A percentile compares a stretch with the other conserved stretches of the same genome.
These are phyloP conservation scores for Bombus pyrosoma DNA, from an alignment of 1,140 invertebrate genomes.

Conservation along the genomic window DNA sequence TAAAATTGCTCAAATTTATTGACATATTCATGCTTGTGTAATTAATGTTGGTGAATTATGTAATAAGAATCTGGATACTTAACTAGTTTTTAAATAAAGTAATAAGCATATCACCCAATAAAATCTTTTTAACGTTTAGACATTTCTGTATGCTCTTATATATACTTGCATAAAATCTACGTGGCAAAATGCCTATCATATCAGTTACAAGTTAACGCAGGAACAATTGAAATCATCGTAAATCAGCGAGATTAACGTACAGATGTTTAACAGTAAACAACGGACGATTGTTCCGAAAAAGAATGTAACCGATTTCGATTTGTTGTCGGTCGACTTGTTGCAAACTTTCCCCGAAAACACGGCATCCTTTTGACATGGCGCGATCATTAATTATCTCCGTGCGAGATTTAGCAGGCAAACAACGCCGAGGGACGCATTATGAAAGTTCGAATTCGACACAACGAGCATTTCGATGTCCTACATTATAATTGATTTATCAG, in stretches of 20 bases:
- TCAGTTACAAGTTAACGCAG: not conserved
- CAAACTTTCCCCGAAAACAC: not conserved
- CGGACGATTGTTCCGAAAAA: not conserved
- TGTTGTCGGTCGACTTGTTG: not conserved
- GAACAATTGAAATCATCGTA: not conserved
- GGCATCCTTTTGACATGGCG: not conserved
- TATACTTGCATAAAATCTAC: not conserved
- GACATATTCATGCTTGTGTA: too few species aligned
- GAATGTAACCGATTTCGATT: not conserved
- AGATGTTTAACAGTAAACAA: slow-evolving; percentile 10
- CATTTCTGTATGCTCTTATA: not conserved
- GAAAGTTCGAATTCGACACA: slow-evolving; percentile 19
- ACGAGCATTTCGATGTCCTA: slow-evolving; percentile 20
- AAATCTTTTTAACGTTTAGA: not conserved
- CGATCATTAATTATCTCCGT: slow-evolving; percentile 27
- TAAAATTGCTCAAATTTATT: too few species aligned
- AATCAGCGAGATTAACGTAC: slow-evolving; percentile 1
- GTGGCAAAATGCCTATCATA: not conserved
- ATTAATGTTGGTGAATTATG: too few species aligned
- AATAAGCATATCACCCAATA: not conserved
- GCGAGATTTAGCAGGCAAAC: slow-evolving; percentile 24
- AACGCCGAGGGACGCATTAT: slow-evolving; percentile 1
- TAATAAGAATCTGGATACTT: not conserved
- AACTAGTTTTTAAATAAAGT: not conserved
- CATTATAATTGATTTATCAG: slow-evolving; percentile 43